Evolutionary conservation across 2,797 vertebrate species (phyloP).

Genomic region (Buceros bicornis): DNA sequence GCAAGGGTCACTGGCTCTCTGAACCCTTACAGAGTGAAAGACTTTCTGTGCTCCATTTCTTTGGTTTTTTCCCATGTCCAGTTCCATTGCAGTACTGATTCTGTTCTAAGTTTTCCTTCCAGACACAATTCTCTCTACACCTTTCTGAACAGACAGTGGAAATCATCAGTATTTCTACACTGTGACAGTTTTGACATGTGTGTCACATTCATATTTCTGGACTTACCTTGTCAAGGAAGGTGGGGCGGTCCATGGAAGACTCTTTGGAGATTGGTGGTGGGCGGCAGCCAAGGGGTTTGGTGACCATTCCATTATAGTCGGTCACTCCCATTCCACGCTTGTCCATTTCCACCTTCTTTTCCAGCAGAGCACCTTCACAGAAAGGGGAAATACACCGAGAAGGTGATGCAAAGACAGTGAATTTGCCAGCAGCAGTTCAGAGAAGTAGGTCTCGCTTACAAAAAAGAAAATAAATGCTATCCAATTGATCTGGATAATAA

Average conservation of each 20-base stretch:
- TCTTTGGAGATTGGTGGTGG: conserved; percentile 96
- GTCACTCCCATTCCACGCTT: conserved; percentile 95
- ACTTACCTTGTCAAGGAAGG: conserved; percentile 94
- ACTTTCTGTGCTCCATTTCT: background rate
- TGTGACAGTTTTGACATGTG: background rate
- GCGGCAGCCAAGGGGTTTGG: conserved; percentile 93
- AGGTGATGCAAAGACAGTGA: background rate
- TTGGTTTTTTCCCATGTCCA: background rate
- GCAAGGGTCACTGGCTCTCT: background rate
- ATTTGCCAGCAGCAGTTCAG: background rate
- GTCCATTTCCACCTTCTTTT: conserved; percentile 99
- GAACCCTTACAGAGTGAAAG: background rate
- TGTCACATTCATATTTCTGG: background rate
- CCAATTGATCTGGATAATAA: background rate
- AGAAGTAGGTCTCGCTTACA: background rate
- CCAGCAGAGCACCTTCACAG: conserved; percentile 91
- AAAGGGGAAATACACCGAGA: background rate
- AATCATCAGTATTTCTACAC: background rate
- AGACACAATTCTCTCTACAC: background rate
- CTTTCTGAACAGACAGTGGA: background rate
- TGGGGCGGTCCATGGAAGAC: conserved; percentile 91
- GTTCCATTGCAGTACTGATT: background rate
- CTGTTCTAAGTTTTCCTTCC: background rate
- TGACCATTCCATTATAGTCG: conserved; percentile 94
- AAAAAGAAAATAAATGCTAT: background rate